A percentile compares a stretch with the other conserved stretches of the same genome.
phyloP scores from a whole-genome alignment of 2,888 invertebrate species.

The Pilophorus perplexus region DNA sequence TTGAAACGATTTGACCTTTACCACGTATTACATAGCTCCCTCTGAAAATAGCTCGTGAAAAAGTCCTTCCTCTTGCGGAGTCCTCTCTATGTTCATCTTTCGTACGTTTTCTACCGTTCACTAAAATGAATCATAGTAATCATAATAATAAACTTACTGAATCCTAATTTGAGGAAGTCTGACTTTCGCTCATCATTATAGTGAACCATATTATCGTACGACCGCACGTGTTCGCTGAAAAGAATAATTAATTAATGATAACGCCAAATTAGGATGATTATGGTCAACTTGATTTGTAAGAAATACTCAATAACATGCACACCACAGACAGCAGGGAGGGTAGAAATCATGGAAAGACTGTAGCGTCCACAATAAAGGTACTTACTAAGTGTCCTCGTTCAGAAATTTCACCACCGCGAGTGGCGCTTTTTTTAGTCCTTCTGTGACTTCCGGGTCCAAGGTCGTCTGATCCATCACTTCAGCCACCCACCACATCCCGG shows the following conservation, averaged over 20 bases:
- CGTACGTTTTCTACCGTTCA: too few species aligned
- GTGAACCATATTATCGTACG: slow-evolving; percentile 67
- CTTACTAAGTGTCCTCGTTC: slow-evolving; percentile 80
- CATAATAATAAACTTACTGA: slow-evolving; percentile 62
- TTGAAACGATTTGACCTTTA: too few species aligned
- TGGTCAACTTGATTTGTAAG: background rate
- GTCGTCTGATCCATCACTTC: slow-evolving; percentile 65
- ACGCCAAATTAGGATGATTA: background rate
- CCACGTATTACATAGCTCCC: too few species aligned
- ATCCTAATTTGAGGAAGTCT: slow-evolving; percentile 78
- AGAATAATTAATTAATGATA: background rate
- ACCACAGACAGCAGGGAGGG: too few species aligned
- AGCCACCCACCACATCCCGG: slow-evolving; percentile 82
- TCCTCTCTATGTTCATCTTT: too few species aligned
- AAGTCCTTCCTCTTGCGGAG: too few species aligned
- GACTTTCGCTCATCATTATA: slow-evolving; percentile 75
- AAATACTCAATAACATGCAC: background rate
- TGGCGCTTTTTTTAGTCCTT: slow-evolving; percentile 64
- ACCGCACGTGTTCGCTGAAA: slow-evolving; percentile 78
- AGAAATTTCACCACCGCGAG: slow-evolving; percentile 82
- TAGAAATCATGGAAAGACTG: background rate
- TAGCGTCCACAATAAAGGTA: slow-evolving; percentile 50
- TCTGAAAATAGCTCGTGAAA: too few species aligned
- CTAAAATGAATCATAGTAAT: too few species aligned
- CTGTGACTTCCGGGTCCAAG: slow-evolving; percentile 66